phyloP scores from a whole-genome alignment of 2,113 vertebrate genomes.

The Phyllopteryx taeniolatus region DNA sequence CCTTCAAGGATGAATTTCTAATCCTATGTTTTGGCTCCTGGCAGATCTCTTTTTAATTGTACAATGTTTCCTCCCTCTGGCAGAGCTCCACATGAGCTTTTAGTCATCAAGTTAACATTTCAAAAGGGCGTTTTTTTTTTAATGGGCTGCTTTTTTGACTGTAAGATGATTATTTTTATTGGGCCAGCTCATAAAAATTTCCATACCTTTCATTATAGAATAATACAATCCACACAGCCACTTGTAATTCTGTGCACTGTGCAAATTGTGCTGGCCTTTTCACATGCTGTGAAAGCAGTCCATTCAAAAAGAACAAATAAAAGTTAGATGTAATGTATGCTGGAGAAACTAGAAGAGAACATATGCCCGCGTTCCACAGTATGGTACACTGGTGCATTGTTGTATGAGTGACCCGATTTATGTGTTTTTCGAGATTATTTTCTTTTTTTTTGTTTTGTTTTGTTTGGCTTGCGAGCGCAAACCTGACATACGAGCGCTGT shows the following conservation, averaged over 20 bases:
- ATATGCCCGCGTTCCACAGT: neutral
- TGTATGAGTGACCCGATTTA: no score
- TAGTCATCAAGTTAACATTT: conserved; percentile 34
- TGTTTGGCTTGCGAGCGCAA: no score
- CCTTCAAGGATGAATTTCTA: conserved; percentile 28
- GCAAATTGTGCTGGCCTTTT: conserved; percentile 32
- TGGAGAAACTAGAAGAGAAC: neutral
- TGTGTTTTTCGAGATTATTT: no score
- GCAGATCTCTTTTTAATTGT: conserved; percentile 25
- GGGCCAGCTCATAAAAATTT: neutral
- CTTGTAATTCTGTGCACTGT: conserved; percentile 23
- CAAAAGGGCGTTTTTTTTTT: conserved; percentile 18
- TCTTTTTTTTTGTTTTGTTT: no score
- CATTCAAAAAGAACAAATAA: conserved; percentile 43
- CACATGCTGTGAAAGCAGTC: conserved; percentile 46
- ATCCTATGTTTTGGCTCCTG: conserved; percentile 35
- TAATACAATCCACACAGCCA: conserved; percentile 22
- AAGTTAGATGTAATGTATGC: neutral
- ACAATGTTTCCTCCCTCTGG: conserved; percentile 20
- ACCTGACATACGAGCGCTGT: no score
- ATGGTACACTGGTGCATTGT: neutral
- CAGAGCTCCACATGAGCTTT: conserved; percentile 15
- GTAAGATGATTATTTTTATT: conserved; percentile 4
- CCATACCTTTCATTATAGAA: conserved; percentile 3
- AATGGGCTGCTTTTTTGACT: conserved; percentile 4